Base-by-base conservation (phyloP, 2,888 invertebrate genomes). In the Callyntrura guangdongensis region DNA sequence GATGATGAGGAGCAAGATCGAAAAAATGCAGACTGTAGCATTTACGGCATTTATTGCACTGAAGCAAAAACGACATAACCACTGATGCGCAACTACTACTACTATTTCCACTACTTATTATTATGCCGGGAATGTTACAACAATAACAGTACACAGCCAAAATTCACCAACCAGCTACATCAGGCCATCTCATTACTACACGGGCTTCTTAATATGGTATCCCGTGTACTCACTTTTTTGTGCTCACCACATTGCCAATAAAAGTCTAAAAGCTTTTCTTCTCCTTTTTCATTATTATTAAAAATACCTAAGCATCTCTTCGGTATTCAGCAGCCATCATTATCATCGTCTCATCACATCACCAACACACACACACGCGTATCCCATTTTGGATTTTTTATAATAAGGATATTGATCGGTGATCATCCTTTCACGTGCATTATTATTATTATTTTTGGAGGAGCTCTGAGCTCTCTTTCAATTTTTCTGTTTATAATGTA, bases 101-200 rank as follows among this genome's bases (percentile, higher is more conserved):
- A n/a, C 67, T 67, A 36, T n/a, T 74, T n/a, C 9, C 49, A 20
- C 77, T 77, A 0, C 53, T 77, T 56, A 53, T 22, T 72, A 36
- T 6, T 22, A 49, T 20, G 22, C 20, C 72, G 12, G 6, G 2
- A 61, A 4, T 17, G 6, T n/a, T 61, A 61, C 20, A 20, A 61
- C 20, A 1, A 61, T 72, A 72, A 72, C 72, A 72, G 72, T 72
- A 72, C 45, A 72, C 20, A 77, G 53, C 53, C 49, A 77, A 77
- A 77, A 14, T 17, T n/a, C 17, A 45, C 36, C 45, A 72, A 72
- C 45, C 72, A 72, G 72, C 20, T 45, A 72, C 36, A 72, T 36
- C n/a, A 45, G 6, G 17, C 17, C 36, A 61, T 61, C 22, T 1
- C 1, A 59, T 59, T 5, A 59, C 59, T 1, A 59, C 4, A n/a